A percentile compares a stretch with the other conserved stretches of the same genome.
These are phyloP conservation scores for Labrus mixtus DNA, from an alignment of 2,113 vertebrate genomes.

Conservation along the genomic window DNA sequence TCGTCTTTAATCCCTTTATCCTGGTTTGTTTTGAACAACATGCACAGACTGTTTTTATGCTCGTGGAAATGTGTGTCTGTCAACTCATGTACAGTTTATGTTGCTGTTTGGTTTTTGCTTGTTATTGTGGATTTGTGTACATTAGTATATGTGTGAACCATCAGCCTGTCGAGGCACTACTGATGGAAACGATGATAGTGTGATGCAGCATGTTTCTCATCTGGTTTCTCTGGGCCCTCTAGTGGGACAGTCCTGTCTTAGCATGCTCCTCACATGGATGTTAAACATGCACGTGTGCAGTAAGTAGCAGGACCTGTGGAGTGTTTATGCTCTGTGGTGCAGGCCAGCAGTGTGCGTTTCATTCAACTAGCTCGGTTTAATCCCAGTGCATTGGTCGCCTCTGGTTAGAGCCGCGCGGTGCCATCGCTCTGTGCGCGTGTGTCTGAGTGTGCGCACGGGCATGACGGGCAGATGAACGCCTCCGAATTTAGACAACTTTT, in stretches of 20 bases:
- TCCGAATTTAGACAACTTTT: constrained; percentile 5
- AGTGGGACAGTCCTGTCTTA: constrained; percentile 23
- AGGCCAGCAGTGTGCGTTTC: not conserved
- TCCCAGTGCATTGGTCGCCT: constrained; percentile 3
- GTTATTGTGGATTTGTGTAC: too few species aligned
- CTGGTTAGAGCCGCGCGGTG: not conserved
- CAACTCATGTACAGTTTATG: too few species aligned
- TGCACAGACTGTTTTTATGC: too few species aligned
- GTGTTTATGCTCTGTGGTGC: not conserved
- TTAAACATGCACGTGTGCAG: not conserved
- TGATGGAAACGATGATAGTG: too few species aligned
- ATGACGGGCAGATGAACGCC: not conserved
- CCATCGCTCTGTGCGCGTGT: not conserved
- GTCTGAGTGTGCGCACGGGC: not conserved
- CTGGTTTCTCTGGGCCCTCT: constrained; percentile 40
- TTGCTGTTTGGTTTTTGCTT: too few species aligned
- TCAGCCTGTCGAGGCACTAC: too few species aligned
- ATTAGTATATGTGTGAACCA: too few species aligned
- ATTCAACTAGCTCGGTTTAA: not conserved
- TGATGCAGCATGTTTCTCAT: too few species aligned
- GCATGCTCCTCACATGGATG: not conserved
- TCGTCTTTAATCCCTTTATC: too few species aligned
- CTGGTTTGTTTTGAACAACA: too few species aligned
- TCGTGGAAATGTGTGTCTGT: too few species aligned
- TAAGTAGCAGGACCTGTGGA: constrained; percentile 18